Conservation (phyloP, 1,140 invertebrate species). For the Hylyphantes graminicola region DNA sequence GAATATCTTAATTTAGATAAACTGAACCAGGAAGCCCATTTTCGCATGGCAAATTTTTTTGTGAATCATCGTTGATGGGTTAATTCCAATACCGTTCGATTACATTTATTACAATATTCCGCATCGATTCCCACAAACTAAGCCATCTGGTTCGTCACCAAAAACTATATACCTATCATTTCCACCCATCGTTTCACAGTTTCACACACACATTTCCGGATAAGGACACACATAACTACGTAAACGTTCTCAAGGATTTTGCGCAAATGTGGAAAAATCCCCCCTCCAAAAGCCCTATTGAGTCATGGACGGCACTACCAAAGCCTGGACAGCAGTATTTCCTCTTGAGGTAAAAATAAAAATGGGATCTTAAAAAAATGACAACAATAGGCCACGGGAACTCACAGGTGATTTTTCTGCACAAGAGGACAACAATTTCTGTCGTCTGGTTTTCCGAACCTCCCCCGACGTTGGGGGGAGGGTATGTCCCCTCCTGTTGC, state of each 20-base stretch:
- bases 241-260: slow-evolving; percentile 56
- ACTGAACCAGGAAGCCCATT: too few species aligned
- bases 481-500: slow-evolving; percentile 1
- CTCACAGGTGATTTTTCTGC: slow-evolving; percentile 59
- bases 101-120: too few species aligned
- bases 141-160: too few species aligned
- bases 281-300: slow-evolving; percentile 20
- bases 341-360: slow-evolving; percentile 34
- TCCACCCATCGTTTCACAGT: slow-evolving; percentile 12
- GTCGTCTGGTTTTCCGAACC: slow-evolving; percentile 39
- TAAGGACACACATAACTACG: slow-evolving; percentile 27
- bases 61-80: too few species aligned
- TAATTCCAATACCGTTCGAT: too few species aligned
- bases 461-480: slow-evolving; percentile 7
- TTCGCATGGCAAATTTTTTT: too few species aligned
- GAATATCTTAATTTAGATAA: too few species aligned
- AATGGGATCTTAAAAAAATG: slow-evolving; percentile 11
- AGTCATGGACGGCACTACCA: slow-evolving; percentile 16
- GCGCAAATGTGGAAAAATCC: slow-evolving; percentile 44
- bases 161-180: too few species aligned
- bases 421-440: slow-evolving; percentile 57
- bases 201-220: slow-evolving; percentile 16
- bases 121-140: too few species aligned
- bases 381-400: slow-evolving; percentile 49
- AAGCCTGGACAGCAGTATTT: slow-evolving; percentile 35